A percentile compares a stretch with the other conserved stretches of the same genome.
Evolutionary conservation across 2,113 vertebrate species (phyloP).

Genomic region (Forbesichthys agassizii): DNA sequence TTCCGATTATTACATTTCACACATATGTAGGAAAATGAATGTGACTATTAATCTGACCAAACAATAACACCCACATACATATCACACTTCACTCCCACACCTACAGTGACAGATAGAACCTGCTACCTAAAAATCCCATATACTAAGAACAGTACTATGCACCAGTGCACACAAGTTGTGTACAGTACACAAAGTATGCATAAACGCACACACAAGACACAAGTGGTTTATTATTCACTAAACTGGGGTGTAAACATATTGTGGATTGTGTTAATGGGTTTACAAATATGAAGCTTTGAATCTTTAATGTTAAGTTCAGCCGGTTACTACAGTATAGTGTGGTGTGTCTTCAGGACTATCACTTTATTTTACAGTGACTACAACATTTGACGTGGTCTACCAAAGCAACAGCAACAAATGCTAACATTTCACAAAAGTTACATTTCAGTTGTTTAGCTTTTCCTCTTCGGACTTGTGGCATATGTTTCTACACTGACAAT

Average conservation of each 20-base stretch:
- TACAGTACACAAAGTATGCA: constrained; percentile 5
- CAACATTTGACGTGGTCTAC: too few species aligned
- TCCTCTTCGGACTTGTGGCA: too few species aligned
- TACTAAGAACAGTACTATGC: constrained; percentile 32
- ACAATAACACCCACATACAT: constrained; percentile 68
- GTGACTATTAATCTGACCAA: constrained; percentile 64
- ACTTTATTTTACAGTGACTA: neutral
- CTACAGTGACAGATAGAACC: constrained; percentile 66
- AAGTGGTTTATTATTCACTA: constrained; percentile 11
- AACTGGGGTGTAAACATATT: constrained; percentile 22
- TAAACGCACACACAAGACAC: neutral
- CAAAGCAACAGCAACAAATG: too few species aligned
- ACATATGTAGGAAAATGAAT: constrained; percentile 48
- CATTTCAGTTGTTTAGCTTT: too few species aligned
- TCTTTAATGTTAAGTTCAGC: constrained; percentile 13
- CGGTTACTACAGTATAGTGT: neutral
- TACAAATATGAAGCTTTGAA: neutral
- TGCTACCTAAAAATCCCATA: constrained; percentile 52
- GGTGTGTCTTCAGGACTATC: constrained; percentile 4
- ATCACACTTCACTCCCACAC: constrained; percentile 60
- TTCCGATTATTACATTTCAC: constrained; percentile 55
- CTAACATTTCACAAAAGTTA: too few species aligned
- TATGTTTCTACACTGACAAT: too few species aligned
- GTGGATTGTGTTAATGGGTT: constrained; percentile 37
- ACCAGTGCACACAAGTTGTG: constrained; percentile 13